A percentile compares a stretch with the other conserved stretches of the same genome.
These are phyloP conservation scores for Seriola dumerili DNA, from an alignment of 2,113 vertebrate genomes.

Conservation along the genomic window DNA sequence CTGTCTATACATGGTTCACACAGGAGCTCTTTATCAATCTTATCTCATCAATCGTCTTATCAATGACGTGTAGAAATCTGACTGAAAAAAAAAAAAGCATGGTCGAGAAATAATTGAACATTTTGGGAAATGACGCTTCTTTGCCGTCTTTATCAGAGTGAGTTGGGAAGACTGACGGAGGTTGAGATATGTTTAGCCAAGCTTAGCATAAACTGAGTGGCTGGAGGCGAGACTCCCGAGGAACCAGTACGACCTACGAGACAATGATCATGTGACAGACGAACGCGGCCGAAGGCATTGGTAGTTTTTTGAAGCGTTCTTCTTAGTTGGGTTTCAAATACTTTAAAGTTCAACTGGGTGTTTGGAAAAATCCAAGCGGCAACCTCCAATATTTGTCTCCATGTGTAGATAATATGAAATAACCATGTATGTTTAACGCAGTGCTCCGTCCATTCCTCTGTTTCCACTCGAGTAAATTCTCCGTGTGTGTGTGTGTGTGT, in stretches of 20 bases:
- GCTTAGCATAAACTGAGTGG: not conserved
- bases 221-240: not conserved
- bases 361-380: too few relatives aligned
- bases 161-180: not conserved
- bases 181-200: not conserved
- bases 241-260: too few relatives aligned
- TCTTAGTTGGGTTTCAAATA: not conserved
- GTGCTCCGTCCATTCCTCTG: not conserved
- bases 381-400: too few relatives aligned
- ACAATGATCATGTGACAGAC: too few relatives aligned
- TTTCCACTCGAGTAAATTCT: not conserved
- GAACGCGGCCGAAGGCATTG: not conserved
- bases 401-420: not conserved
- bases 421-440: not conserved
- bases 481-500: slow-evolving; percentile 15
- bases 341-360: not conserved
- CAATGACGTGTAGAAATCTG: too few relatives aligned
- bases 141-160: too few relatives aligned
- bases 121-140: not conserved
- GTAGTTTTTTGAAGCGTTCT: not conserved
- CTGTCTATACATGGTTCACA: not conserved
- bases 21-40: not conserved
- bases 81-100: too few relatives aligned
- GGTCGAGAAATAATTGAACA: too few relatives aligned
- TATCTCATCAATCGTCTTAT: too few relatives aligned